Base-by-base conservation (phyloP, 2,797 vertebrate species). In the Dallia pectoralis region DNA sequence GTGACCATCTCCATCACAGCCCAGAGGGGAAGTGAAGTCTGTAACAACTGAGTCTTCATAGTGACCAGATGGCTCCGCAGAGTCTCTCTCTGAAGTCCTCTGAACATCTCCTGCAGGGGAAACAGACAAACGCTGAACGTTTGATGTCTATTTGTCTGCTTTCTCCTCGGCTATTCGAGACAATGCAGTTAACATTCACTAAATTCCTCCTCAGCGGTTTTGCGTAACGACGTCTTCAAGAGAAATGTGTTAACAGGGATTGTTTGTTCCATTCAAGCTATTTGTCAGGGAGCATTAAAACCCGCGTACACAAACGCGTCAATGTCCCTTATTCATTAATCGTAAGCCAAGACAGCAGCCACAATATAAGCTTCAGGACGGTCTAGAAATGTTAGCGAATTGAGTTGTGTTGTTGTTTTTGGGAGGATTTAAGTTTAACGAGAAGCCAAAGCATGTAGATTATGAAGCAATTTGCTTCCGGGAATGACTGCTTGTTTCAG, bases 301-400 rank as follows among this genome's bases (percentile, higher is more conserved):
- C 6, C n/a, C n/a, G n/a, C n/a, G 18, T 59, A 27, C 30, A 18
- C 15, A 27, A 56, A 15, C 32, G 32, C 2, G 19, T 18, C 25
- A 30, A 18, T 16, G 18, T 15, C 14, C 16, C 16, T 32, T 4
- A 16, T 63, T 63, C 2, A 30, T 7, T 63, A 3, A 63, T 63
- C 29, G 16, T 32, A 16, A 30, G 7, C 2, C 22, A 49, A 27
- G 18, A 9, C 27, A 49, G 29, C 29, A 69, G 18, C 27, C 14
- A n/a, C 3, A 32, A 11, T 12, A n/a, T 69, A 69, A 61, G 75
- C 83, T 84, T 44, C 51, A 11, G 76, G 79, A 85, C 64, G 77
- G 67, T 76, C 81, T 68, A 67, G 72, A 61, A 70, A 59, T 51
- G 70, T 82, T 67, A 49, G 53, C 67, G 22, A 62, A 77, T 77